A percentile compares a stretch with the other conserved stretches of the same genome.
phyloP scores from a whole-genome alignment of 2,888 invertebrate genomes.

The Nomada hirtipes region DNA sequence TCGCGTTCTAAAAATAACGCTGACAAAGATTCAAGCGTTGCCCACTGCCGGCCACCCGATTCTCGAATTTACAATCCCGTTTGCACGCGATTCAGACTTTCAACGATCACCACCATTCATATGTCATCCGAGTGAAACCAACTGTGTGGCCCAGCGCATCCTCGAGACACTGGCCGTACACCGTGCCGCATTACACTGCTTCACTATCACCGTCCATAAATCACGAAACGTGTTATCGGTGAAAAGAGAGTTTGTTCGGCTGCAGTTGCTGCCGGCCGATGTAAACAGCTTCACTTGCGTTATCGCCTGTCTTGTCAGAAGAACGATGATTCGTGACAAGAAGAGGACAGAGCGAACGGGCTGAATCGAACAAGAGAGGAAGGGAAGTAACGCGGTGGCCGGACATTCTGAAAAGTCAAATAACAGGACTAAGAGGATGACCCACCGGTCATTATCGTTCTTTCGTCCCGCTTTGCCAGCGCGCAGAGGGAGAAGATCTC shows the following conservation, averaged over 20 bases:
- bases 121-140: constrained; percentile 38
- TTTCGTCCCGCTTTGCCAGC: constrained; percentile 27
- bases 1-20: not conserved
- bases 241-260: constrained; percentile 68
- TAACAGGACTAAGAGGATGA: constrained; percentile 39
- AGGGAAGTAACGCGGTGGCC: not conserved
- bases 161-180: constrained; percentile 45
- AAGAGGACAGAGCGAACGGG: not conserved
- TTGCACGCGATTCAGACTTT: constrained; percentile 38
- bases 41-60: not conserved
- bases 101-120: constrained; percentile 13
- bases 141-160: constrained; percentile 23
- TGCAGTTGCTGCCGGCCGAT: constrained; percentile 62
- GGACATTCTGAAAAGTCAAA: constrained; percentile 33
- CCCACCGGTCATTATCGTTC: constrained; percentile 3
- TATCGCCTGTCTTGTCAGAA: constrained; percentile 46
- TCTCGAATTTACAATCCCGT: constrained; percentile 12
- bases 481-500: constrained; percentile 26
- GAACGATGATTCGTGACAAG: constrained; percentile 6
- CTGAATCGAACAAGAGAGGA: not conserved
- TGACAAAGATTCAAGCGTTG: constrained; percentile 31
- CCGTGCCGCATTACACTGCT: constrained; percentile 42
- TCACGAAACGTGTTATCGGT: constrained; percentile 72
- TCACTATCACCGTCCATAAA: constrained; percentile 73
- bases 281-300: constrained; percentile 69